phyloP scores from a whole-genome alignment of 2,888 invertebrate genomes.

The Sepiola atlantica region DNA sequence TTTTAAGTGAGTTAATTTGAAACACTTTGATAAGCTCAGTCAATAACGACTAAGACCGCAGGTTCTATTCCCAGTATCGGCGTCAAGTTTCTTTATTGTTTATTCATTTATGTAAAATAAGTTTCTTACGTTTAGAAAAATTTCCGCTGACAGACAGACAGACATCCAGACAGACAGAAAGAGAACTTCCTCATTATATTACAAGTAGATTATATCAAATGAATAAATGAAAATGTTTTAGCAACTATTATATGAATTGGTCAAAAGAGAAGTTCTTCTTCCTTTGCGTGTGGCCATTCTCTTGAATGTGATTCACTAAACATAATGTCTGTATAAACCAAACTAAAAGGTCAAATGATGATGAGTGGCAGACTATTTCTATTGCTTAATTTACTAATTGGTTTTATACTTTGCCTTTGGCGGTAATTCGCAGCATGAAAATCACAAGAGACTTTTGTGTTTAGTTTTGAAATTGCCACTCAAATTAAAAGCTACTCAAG shows the following conservation, averaged over 20 bases:
- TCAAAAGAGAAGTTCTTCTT: background rate
- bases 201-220: background rate
- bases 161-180: no score
- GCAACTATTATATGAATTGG: background rate
- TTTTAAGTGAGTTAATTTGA: no score
- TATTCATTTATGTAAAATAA: no score
- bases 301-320: background rate
- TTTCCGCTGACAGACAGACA: no score
- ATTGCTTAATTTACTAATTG: constrained; percentile 5
- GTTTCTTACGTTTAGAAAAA: no score
- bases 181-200: no score
- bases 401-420: background rate
- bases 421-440: background rate
- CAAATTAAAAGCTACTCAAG: background rate
- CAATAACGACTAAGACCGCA: no score
- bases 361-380: background rate
- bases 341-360: background rate
- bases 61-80: no score
- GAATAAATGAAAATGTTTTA: background rate
- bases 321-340: background rate
- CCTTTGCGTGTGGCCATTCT: background rate
- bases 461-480: background rate
- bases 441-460: background rate
- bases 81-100: no score
- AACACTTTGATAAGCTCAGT: no score